Percentiles rank a stretch among this genome's conserved stretches.
These are phyloP conservation scores for Porites lutea DNA, from an alignment of 64 coral and sea anemone species.

Conservation along the genomic window DNA sequence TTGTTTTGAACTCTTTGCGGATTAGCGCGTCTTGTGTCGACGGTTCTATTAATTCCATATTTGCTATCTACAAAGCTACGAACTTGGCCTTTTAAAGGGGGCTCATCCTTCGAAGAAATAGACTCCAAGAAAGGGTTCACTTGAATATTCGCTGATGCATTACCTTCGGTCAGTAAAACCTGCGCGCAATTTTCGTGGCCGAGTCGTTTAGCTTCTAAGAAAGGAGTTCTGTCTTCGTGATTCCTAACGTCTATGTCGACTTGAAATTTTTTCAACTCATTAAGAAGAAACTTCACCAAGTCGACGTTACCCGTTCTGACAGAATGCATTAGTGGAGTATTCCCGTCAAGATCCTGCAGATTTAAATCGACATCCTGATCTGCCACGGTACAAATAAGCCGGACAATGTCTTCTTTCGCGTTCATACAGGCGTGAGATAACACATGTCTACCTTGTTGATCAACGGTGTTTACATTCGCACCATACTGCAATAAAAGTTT, in stretches of 20 bases:
- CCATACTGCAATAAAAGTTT: constrained; percentile 87
- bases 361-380: constrained; percentile 91
- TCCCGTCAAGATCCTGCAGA: constrained; percentile 77
- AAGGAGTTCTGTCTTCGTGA: constrained; percentile 89
- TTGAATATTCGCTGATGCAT: constrained; percentile 75
- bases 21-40: not conserved
- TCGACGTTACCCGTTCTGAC: constrained; percentile 66
- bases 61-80: constrained; percentile 25
- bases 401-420: constrained; percentile 81
- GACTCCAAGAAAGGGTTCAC: constrained; percentile 99
- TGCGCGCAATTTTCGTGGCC: constrained; percentile 75
- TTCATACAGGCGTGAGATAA: constrained; percentile 74
- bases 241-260: constrained; percentile 90
- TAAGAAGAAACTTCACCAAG: constrained; percentile 75
- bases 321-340: constrained; percentile 89
- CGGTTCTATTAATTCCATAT: not conserved
- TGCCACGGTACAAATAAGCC: constrained; percentile 68
- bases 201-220: constrained; percentile 74
- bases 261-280: constrained; percentile 82
- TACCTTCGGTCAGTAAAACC: constrained; percentile 68
- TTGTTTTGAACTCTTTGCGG: constrained; percentile 23
- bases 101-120: constrained; percentile 7
- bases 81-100: constrained; percentile 5
- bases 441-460: constrained; percentile 77
- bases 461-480: constrained; percentile 84